Conservation (phyloP, 2,113 vertebrate species). For the Alosa alosa region DNA sequence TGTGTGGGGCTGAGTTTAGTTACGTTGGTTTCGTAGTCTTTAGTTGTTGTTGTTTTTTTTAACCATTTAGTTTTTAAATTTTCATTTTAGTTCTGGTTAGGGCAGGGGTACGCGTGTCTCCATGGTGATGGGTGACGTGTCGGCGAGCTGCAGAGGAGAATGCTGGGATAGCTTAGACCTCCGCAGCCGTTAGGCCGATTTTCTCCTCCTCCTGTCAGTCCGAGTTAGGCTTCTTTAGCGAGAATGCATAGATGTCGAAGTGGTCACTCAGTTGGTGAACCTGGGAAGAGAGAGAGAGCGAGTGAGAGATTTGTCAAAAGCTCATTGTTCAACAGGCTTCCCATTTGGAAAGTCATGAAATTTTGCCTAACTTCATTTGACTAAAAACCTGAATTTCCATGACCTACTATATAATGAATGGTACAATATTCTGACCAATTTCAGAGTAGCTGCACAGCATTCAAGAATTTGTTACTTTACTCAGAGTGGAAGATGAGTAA, state of each 20-base stretch:
- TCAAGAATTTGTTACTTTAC: too few species aligned
- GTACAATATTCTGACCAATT: too few species aligned
- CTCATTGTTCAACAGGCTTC: not conserved
- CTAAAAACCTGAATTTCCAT: too few species aligned
- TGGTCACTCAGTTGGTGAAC: slow-evolving; percentile 90
- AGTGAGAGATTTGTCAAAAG: not conserved
- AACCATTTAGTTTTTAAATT: not conserved
- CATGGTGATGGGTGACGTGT: slow-evolving; percentile 80
- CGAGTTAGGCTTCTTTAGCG: slow-evolving; percentile 82
- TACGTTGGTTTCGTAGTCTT: slow-evolving; percentile 34
- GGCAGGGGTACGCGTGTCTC: slow-evolving; percentile 53
- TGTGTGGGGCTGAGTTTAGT: slow-evolving; percentile 43
- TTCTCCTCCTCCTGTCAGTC: slow-evolving; percentile 94
- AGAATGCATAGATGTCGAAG: slow-evolving; percentile 91
- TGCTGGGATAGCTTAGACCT: slow-evolving; percentile 76
- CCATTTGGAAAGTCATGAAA: too few species aligned
- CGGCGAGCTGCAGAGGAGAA: slow-evolving; percentile 68
- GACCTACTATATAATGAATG: too few species aligned
- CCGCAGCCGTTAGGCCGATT: slow-evolving; percentile 77
- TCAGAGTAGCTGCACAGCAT: too few species aligned
- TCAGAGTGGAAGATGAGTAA: too few species aligned
- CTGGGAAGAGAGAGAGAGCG: slow-evolving; percentile 56
- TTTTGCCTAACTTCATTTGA: too few species aligned
- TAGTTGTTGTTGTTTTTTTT: not conserved
- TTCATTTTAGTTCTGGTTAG: slow-evolving; percentile 40